phyloP scores from a whole-genome alignment of 92 coral and sea anemone species.

The Muricea muricata region DNA sequence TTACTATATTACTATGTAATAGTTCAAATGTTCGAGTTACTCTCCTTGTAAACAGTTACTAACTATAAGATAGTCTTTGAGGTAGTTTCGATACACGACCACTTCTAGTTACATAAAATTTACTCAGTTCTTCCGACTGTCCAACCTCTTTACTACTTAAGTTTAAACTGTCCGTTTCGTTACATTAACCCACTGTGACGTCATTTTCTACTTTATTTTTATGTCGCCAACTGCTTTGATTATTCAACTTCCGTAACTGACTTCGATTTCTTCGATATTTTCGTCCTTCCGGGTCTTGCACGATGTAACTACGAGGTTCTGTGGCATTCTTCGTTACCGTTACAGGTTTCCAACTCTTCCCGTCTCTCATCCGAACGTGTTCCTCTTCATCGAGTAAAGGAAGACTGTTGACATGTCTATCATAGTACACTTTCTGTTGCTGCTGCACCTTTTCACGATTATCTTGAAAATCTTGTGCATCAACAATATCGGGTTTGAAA shows the following conservation, averaged over 20 bases:
- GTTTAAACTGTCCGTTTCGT: background rate
- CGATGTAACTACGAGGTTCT: constrained; percentile 63
- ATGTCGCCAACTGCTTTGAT: background rate
- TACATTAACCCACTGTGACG: background rate
- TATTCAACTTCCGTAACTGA: constrained; percentile 34
- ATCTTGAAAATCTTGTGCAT: constrained; percentile 53
- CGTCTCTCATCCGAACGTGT: constrained; percentile 57
- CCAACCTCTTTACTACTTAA: background rate
- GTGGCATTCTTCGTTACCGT: constrained; percentile 44
- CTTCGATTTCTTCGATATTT: constrained; percentile 67
- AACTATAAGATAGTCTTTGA: constrained; percentile 20
- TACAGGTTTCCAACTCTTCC: constrained; percentile 70
- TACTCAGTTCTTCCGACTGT: background rate
- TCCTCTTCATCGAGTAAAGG: constrained; percentile 38
- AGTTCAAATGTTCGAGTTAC: no score
- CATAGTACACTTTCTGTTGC: constrained; percentile 56
- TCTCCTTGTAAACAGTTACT: background rate
- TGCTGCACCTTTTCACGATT: constrained; percentile 29
- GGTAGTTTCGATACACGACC: constrained; percentile 33
- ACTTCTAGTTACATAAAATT: constrained; percentile 10
- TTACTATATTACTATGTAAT: no score
- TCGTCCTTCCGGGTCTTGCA: constrained; percentile 68
- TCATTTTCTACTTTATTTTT: background rate
- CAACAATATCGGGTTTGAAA: constrained; percentile 29
- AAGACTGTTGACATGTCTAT: constrained; percentile 55